Conservation (phyloP, 2,888 invertebrate genomes). For the Pardosa pseudoannulata region DNA sequence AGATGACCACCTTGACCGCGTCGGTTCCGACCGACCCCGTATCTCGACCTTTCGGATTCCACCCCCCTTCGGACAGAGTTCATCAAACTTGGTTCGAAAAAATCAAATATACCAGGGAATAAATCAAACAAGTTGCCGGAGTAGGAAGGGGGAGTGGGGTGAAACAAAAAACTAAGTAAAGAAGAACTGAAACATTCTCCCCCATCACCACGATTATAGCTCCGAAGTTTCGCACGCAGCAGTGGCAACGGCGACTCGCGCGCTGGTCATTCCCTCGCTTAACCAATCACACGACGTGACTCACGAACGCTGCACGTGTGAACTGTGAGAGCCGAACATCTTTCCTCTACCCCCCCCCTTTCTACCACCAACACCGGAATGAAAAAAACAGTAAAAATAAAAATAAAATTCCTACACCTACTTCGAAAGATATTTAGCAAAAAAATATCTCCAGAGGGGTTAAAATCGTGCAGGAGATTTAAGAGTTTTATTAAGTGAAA, state of each 20-base stretch:
- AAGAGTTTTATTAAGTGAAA: slow-evolving; percentile 15
- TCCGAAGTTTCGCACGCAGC: slow-evolving; percentile 51
- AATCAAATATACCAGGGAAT: background rate
- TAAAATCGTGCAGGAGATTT: slow-evolving; percentile 7
- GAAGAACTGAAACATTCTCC: too few relatives aligned
- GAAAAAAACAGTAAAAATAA: too few relatives aligned
- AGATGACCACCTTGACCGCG: slow-evolving; percentile 3
- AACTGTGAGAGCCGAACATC: background rate
- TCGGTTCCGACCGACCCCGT: background rate
- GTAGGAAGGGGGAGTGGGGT: too few relatives aligned
- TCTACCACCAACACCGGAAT: background rate
- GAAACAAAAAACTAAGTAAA: too few relatives aligned
- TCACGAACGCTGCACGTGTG: slow-evolving; percentile 60
- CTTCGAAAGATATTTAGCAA: slow-evolving; percentile 23
- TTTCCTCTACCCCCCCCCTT: background rate
- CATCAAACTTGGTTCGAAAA: background rate
- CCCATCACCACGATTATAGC: slow-evolving; percentile 11
- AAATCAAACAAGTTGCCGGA: slow-evolving; percentile 3
- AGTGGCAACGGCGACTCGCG: slow-evolving; percentile 39
- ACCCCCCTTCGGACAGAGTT: background rate
- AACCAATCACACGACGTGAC: slow-evolving; percentile 48
- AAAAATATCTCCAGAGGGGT: slow-evolving; percentile 39
- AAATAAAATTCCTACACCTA: slow-evolving; percentile 19
- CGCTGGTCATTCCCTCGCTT: slow-evolving; percentile 42
- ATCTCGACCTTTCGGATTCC: background rate